These are phyloP conservation scores for Sarcophaga bullata DNA, from an alignment of 1,140 invertebrate species.

Conservation along the genomic window DNA sequence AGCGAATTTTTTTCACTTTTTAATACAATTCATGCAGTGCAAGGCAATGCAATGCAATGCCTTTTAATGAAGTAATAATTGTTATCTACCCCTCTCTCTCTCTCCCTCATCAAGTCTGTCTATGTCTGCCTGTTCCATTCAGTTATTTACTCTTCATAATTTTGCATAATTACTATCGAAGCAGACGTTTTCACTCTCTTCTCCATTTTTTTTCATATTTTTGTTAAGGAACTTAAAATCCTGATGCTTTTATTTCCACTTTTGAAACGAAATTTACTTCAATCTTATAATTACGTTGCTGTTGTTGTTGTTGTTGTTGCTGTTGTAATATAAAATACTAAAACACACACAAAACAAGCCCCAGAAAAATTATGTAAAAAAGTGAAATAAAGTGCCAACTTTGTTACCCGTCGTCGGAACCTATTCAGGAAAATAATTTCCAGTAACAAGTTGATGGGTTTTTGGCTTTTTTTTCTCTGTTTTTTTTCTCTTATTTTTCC, in stretches of 20 bases:
- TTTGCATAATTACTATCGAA: not conserved
- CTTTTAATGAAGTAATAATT: no score
- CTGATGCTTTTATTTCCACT: not conserved
- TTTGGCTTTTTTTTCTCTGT: no score
- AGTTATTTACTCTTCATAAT: not conserved
- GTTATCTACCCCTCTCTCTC: no score
- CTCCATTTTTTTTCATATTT: not conserved
- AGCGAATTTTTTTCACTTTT: no score
- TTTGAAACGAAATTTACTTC: not conserved
- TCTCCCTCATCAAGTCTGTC: no score
- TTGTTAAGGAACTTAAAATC: not conserved
- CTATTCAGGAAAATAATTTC: conserved; percentile 15
- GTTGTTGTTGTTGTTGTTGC: no score
- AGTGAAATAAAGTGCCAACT: conserved; percentile 13
- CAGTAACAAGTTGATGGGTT: not conserved
- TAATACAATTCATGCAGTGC: no score
- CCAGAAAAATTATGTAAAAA: not conserved
- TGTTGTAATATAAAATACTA: no score
- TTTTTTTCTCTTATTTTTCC: not conserved
- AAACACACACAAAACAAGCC: not conserved
- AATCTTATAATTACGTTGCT: not conserved
- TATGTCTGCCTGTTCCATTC: no score
- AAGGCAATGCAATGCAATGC: no score
- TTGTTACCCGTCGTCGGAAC: conserved; percentile 20
- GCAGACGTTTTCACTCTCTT: not conserved